Percentiles rank a stretch among this genome's conserved stretches.
phyloP scores from a whole-genome alignment of 2,113 vertebrate genomes.

The Hippocampus abdominalis region DNA sequence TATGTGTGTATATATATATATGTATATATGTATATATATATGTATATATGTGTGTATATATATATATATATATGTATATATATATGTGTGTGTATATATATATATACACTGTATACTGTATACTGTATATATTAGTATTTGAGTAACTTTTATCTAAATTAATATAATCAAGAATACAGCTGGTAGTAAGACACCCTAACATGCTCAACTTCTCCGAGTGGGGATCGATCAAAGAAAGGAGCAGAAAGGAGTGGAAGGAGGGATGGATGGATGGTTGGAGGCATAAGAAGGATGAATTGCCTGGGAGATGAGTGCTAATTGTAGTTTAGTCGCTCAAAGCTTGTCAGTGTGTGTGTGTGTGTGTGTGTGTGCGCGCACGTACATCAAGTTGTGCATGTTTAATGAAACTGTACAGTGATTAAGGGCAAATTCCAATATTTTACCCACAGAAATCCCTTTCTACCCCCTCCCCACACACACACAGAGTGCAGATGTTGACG shows the following conservation, averaged over 20 bases:
- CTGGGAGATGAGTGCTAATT: constrained; percentile 49
- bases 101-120: too few species aligned
- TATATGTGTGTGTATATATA: too few species aligned
- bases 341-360: constrained; percentile 17
- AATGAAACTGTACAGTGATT: constrained; percentile 35
- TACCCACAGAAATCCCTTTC: too few species aligned
- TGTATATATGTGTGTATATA: too few species aligned
- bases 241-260: background rate
- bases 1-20: too few species aligned
- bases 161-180: background rate
- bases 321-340: constrained; percentile 55
- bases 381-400: constrained; percentile 33
- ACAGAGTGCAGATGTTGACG: constrained; percentile 7
- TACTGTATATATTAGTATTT: too few species aligned
- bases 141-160: too few species aligned
- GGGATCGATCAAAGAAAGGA: constrained; percentile 14
- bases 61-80: too few species aligned
- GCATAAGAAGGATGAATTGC: background rate
- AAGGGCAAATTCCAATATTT: too few species aligned
- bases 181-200: background rate
- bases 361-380: background rate
- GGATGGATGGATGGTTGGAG: background rate
- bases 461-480: background rate
- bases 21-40: too few species aligned
- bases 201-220: background rate